Evolutionary conservation across 1,140 invertebrate species (phyloP), one percentile per base, ranked within the genome.

Genomic region (Eueides isabella): DNA sequence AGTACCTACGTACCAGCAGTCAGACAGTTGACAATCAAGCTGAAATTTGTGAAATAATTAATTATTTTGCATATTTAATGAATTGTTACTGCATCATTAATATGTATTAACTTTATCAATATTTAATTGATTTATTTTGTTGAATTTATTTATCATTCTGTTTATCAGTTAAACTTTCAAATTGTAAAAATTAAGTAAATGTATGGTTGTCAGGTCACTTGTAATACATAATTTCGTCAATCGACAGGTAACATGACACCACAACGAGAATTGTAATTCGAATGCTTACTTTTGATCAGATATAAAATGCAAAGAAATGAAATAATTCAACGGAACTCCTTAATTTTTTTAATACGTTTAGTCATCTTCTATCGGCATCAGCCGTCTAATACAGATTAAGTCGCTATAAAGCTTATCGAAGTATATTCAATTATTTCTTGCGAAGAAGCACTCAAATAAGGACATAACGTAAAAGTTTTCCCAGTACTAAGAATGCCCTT

Each of bases 341-440:
- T 5, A 5, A 16, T 41, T 41, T 44, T n/a, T n/a, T n/a, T 7
- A 19, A 44, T 44, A 44, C 7, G 16, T 19, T 7, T 44, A 44
- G 7, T 19, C 41, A 19, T 55, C 9, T 12, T 26, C 23, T 14
- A 26, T 55, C 23, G 11, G 5, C 9, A 55, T 9, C 12, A 55
- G 23, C 48, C 48, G 1, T 55, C 19, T 23, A n/a, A 65, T 28
- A 65, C 28, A 55, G 48, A 55, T 12, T 4, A 19, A 55, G 48
- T 55, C 48, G 23, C 9, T 55, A 12, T 55, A 55, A 55, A 55
- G 48, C 48, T 55, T 55, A 55, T 55, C 26, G 48, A 55, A 55
- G 48, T 55, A 23, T 55, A 55, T 55, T 55, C 23, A 55, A 55
- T 55, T 26, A 55, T 55, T 55, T 55, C 48, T 55, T 55, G 48